These are phyloP conservation scores for Sesamia inferens DNA, from an alignment of 2,888 invertebrate species.

Conservation along the genomic window DNA sequence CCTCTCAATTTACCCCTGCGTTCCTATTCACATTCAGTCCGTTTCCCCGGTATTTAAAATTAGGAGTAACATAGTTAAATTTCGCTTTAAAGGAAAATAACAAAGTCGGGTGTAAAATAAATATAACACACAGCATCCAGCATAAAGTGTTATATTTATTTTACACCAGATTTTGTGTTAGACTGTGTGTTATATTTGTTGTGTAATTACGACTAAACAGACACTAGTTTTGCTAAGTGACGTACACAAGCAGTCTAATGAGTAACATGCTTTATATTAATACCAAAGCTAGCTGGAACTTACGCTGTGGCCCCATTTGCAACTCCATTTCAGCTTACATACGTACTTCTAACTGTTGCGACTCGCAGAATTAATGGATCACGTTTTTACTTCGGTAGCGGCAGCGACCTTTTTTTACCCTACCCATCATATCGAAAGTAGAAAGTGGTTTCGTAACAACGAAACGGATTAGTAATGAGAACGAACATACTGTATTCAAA, in stretches of 20 bases:
- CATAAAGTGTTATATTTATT: slow-evolving; percentile 14
- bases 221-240: slow-evolving; percentile 46
- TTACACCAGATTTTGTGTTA: no score
- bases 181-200: not conserved
- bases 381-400: slow-evolving; percentile 54
- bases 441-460: slow-evolving; percentile 46
- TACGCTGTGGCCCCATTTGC: slow-evolving; percentile 57
- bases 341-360: slow-evolving; percentile 51
- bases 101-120: not conserved
- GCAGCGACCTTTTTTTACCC: slow-evolving; percentile 42
- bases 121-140: slow-evolving; percentile 13
- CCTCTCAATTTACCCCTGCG: no score
- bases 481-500: slow-evolving; percentile 29
- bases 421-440: slow-evolving; percentile 51
- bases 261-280: slow-evolving; percentile 44
- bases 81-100: not conserved
- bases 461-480: slow-evolving; percentile 47
- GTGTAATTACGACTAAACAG: slow-evolving; percentile 32
- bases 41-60: not conserved
- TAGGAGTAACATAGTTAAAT: not conserved
- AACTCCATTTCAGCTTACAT: slow-evolving; percentile 57
- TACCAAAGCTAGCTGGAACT: slow-evolving; percentile 41
- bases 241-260: slow-evolving; percentile 39
- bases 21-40: no score
- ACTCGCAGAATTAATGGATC: slow-evolving; percentile 59